These are phyloP conservation scores for Aphidius colemani DNA, from an alignment of 2,888 invertebrate species.

Conservation along the genomic window DNA sequence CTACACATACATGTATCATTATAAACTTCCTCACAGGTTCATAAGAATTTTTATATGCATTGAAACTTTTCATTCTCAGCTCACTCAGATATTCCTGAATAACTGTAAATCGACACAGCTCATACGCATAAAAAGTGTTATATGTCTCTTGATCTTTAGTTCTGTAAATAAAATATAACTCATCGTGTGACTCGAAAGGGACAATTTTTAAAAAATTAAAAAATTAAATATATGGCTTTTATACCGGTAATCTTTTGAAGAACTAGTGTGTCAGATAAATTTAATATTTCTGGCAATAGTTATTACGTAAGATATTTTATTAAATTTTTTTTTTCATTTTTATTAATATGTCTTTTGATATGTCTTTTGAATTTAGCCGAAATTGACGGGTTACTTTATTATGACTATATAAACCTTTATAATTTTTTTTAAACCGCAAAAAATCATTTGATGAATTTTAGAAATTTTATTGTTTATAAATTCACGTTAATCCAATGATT, in stretches of 20 bases:
- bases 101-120: constrained; percentile 31
- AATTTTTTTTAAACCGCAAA: too few relatives aligned
- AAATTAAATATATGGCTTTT: constrained; percentile 1
- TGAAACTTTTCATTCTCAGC: constrained; percentile 23
- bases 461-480: too few relatives aligned
- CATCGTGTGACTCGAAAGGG: constrained; percentile 16
- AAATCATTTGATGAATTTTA: too few relatives aligned
- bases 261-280: not conserved
- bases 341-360: too few relatives aligned
- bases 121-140: constrained; percentile 18
- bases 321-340: too few relatives aligned
- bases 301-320: constrained; percentile 8
- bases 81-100: constrained; percentile 31
- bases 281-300: not conserved
- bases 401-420: too few relatives aligned
- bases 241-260: not conserved
- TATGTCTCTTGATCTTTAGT: constrained; percentile 24
- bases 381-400: too few relatives aligned
- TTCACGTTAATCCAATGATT: too few relatives aligned
- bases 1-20: constrained; percentile 24
- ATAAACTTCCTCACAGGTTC: constrained; percentile 4
- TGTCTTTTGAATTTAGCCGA: too few relatives aligned
- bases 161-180: constrained; percentile 34
- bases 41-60: not conserved
- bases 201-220: constrained; percentile 2